These are phyloP conservation scores for Harmothoe impar DNA, from an alignment of 2,888 invertebrate genomes.

Conservation along the genomic window DNA sequence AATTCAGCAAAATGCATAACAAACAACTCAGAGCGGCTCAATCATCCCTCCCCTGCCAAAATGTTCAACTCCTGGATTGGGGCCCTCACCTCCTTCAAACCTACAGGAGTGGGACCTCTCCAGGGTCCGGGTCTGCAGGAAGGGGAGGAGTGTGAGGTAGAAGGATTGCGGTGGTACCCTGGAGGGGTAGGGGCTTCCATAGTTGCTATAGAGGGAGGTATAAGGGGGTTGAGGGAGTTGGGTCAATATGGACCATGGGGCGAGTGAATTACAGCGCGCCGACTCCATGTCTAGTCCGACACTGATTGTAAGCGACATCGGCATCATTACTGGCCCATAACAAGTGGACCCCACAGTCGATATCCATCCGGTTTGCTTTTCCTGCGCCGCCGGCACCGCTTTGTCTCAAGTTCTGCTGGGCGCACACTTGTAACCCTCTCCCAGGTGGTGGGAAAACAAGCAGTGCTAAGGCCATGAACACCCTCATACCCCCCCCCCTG, in stretches of 20 bases:
- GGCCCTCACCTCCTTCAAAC: too few relatives aligned
- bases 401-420: background rate
- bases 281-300: slow-evolving; percentile 13
- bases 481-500: background rate
- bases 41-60: too few relatives aligned
- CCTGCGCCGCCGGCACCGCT: slow-evolving; percentile 21
- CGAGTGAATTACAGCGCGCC: background rate
- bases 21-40: too few relatives aligned
- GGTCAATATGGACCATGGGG: slow-evolving; percentile 8
- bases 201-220: background rate
- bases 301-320: slow-evolving; percentile 40
- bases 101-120: too few relatives aligned
- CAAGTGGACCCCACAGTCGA: slow-evolving; percentile 22
- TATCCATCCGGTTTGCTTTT: slow-evolving; percentile 23
- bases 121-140: background rate
- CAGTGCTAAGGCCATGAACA: background rate
- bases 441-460: slow-evolving; percentile 31
- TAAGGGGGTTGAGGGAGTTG: background rate
- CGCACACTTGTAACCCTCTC: slow-evolving; percentile 8
- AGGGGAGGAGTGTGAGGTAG: background rate
- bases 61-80: too few relatives aligned
- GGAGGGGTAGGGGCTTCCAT: background rate
- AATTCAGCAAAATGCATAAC: too few relatives aligned
- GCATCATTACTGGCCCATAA: slow-evolving; percentile 54
- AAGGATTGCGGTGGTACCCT: background rate